Conservation (phyloP, 2,797 vertebrate genomes). For the Melopsittacus undulatus region DNA sequence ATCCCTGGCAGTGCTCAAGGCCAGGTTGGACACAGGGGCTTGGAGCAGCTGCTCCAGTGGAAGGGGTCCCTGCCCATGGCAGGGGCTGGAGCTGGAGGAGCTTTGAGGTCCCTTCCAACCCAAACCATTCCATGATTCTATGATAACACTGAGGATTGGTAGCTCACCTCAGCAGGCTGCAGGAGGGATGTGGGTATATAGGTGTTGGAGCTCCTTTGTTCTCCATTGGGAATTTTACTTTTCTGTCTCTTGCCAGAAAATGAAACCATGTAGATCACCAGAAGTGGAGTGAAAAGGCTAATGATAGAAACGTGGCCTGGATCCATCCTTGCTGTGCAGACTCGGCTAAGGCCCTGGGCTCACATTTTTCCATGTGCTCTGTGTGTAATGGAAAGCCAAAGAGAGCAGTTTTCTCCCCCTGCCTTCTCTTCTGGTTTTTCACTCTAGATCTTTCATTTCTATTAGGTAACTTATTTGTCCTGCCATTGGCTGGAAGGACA, state of each 20-base stretch:
- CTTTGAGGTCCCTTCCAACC: too few relatives aligned
- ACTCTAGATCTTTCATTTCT: not conserved
- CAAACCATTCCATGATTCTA: not conserved
- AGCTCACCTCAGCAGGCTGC: not conserved
- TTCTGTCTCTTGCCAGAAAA: not conserved
- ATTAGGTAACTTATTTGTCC: not conserved
- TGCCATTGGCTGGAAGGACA: not conserved
- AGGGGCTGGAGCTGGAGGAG: too few relatives aligned
- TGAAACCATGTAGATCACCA: not conserved
- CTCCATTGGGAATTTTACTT: not conserved
- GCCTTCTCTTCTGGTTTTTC: not conserved
- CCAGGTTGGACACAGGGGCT: too few relatives aligned
- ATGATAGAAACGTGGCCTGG: not conserved
- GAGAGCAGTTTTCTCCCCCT: not conserved
- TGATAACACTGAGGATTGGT: not conserved
- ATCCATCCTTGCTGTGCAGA: not conserved
- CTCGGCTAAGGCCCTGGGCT: not conserved
- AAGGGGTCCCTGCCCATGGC: not conserved
- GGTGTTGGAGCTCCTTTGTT: not conserved
- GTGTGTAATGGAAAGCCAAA: not conserved
- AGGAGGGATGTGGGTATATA: accelerated
- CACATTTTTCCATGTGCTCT: not conserved
- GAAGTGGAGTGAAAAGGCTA: not conserved
- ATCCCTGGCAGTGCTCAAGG: too few relatives aligned
- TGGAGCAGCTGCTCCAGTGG: not conserved